These are phyloP conservation scores for Danio aesculapii DNA, from an alignment of 2,797 vertebrate species.

Conservation along the genomic window DNA sequence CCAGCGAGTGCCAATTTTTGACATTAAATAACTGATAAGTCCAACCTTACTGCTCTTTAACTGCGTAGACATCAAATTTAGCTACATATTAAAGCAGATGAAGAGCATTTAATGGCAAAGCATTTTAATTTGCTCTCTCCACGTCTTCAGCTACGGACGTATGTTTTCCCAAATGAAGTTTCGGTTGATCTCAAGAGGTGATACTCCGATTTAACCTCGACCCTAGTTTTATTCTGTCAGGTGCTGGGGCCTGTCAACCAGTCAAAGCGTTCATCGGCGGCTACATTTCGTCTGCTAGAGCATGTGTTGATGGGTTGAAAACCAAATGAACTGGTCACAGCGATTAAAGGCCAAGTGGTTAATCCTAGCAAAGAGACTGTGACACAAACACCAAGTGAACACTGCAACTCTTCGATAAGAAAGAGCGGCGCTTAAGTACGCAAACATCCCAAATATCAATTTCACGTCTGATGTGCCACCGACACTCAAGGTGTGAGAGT, in stretches of 20 bases:
- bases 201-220: slow-evolving; percentile 20
- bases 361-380: slow-evolving; percentile 45
- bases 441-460: slow-evolving; percentile 83
- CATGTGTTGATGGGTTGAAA: slow-evolving; percentile 55
- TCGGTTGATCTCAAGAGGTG: slow-evolving; percentile 6
- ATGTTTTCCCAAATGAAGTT: neutral
- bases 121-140: neutral
- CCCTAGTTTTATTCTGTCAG: slow-evolving; percentile 26
- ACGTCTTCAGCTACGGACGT: neutral
- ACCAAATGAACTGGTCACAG: slow-evolving; percentile 42
- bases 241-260: slow-evolving; percentile 23
- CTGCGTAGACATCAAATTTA: neutral
- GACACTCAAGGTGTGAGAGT: slow-evolving; percentile 61
- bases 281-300: slow-evolving; percentile 25
- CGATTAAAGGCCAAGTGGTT: slow-evolving; percentile 51
- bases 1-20: slow-evolving; percentile 28
- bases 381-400: slow-evolving; percentile 55
- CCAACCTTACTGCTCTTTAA: neutral
- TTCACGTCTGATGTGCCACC: slow-evolving; percentile 84
- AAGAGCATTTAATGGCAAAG: neutral
- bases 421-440: slow-evolving; percentile 69
- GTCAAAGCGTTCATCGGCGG: slow-evolving; percentile 47
- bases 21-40: slow-evolving; percentile 3
- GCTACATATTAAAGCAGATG: neutral
- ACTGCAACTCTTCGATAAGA: slow-evolving; percentile 65